Percentiles rank a stretch among this genome's conserved stretches.
Evolutionary conservation across 2,797 vertebrate genomes (phyloP).

Genomic region (Coregonus suidteri): DNA sequence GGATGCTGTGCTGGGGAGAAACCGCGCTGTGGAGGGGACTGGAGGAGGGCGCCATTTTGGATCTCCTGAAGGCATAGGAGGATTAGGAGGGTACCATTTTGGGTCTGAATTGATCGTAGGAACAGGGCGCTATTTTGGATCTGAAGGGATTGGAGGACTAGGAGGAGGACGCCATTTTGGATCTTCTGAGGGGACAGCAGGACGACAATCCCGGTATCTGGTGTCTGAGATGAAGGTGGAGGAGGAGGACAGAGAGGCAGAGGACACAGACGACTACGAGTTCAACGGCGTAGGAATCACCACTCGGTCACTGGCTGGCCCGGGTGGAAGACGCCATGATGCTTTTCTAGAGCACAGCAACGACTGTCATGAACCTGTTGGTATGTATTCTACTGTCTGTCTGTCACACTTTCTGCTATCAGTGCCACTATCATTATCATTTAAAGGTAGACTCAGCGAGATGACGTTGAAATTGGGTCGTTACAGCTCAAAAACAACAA

Average conservation of each 20-base stretch:
- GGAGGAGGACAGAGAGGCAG: slow-evolving; percentile 45
- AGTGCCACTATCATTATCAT: neutral
- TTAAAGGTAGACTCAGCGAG: too few species aligned
- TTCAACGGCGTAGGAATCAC: slow-evolving; percentile 25
- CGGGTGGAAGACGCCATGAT: neutral
- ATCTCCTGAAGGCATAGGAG: neutral
- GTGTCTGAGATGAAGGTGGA: slow-evolving; percentile 46
- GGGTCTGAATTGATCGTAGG: slow-evolving; percentile 11
- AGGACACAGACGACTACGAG: slow-evolving; percentile 53
- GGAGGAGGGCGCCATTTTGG: slow-evolving; percentile 19
- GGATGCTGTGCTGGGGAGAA: slow-evolving; percentile 62
- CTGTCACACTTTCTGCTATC: neutral
- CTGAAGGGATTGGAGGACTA: neutral
- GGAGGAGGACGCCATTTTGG: slow-evolving; percentile 7
- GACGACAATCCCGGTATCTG: slow-evolving; percentile 9
- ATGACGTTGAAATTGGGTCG: too few species aligned
- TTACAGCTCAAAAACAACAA: too few species aligned
- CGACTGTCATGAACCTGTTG: slow-evolving; percentile 16
- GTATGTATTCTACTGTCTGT: slow-evolving; percentile 34
- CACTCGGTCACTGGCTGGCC: slow-evolving; percentile 6
- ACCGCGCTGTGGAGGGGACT: slow-evolving; percentile 8
- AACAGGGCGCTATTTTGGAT: neutral
- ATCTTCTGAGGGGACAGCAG: slow-evolving; percentile 19
- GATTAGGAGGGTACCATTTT: neutral
- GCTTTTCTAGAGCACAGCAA: slow-evolving; percentile 26